Evolutionary conservation across 1,140 invertebrate species (phyloP).

Genomic region (Eufriesea mexicana): DNA sequence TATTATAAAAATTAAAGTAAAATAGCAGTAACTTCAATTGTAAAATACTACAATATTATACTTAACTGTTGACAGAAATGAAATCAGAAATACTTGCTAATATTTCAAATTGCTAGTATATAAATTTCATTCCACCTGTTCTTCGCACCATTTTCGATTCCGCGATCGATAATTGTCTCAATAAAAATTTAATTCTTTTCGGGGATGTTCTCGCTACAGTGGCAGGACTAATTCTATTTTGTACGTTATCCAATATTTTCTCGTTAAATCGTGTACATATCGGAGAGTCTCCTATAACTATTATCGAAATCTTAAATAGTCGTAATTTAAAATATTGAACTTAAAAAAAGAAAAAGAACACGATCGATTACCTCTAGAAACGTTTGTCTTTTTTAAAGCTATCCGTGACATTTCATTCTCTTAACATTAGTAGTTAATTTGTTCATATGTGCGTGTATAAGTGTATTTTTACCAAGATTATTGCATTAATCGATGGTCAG

Average conservation of each 20-base stretch:
- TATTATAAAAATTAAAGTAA: no score
- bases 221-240: background rate
- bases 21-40: background rate
- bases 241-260: background rate
- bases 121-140: background rate
- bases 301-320: background rate
- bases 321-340: background rate
- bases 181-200: background rate
- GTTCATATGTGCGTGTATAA: conserved; percentile 10
- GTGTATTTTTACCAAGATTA: conserved; percentile 32
- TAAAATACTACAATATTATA: background rate
- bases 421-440: conserved; percentile 2
- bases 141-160: background rate
- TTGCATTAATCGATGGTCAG: background rate
- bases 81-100: background rate
- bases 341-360: background rate
- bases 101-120: background rate
- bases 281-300: background rate
- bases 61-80: background rate
- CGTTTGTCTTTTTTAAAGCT: background rate
- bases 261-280: conserved; percentile 7
- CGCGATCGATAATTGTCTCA: background rate
- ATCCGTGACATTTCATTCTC: conserved; percentile 2
- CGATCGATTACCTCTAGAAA: conserved; percentile 7
- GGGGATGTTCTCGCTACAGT: background rate